These are phyloP conservation scores for Epinephelus moara DNA, from an alignment of 2,113 vertebrate genomes.

Conservation along the genomic window DNA sequence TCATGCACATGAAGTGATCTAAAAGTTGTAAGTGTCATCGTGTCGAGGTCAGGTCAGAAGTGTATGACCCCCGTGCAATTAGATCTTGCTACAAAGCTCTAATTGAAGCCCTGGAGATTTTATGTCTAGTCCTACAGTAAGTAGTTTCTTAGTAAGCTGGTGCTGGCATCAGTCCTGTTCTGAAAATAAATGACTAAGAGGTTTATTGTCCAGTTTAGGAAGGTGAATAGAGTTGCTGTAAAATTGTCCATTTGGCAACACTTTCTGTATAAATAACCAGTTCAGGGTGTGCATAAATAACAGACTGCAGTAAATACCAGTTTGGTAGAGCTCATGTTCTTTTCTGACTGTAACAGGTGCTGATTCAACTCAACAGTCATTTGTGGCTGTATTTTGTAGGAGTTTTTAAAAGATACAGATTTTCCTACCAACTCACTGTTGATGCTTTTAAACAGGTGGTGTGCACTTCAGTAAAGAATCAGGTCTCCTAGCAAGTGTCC, in stretches of 20 bases:
- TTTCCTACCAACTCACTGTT: not conserved
- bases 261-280: not conserved
- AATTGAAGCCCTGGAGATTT: conserved; percentile 38
- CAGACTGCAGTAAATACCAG: not conserved
- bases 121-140: conserved; percentile 39
- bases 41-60: conserved; percentile 1
- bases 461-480: too few relatives aligned
- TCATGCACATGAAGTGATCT: not conserved
- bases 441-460: not conserved
- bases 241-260: conserved; percentile 18
- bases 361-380: not conserved
- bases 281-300: not conserved
- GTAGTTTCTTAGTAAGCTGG: conserved; percentile 51
- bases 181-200: conserved; percentile 70
- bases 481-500: not conserved
- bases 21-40: not conserved
- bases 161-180: conserved; percentile 38
- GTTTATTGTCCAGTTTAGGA: conserved; percentile 58
- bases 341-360: not conserved
- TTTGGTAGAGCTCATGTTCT: not conserved
- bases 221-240: conserved; percentile 10
- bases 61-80: conserved; percentile 5
- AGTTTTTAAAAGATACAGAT: not conserved
- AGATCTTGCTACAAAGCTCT: not conserved
- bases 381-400: not conserved